Evolutionary conservation across 1,140 invertebrate genomes (phyloP).

Genomic region (Monomorium pharaonis): DNA sequence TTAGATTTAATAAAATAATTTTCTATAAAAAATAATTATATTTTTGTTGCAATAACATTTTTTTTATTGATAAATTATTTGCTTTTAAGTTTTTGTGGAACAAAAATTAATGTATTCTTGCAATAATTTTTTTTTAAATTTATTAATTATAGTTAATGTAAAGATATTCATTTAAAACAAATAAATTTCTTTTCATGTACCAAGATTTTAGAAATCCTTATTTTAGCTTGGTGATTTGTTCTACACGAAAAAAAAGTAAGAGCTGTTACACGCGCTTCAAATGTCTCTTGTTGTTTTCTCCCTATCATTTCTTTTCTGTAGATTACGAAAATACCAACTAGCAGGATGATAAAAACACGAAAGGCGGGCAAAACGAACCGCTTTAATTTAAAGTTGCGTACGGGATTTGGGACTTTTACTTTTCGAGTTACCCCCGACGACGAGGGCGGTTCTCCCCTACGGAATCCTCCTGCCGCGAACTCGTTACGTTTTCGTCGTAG

Average conservation of each 20-base stretch:
- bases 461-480: slow-evolving; percentile 67
- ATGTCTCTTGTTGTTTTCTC: background rate
- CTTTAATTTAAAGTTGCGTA: slow-evolving; percentile 78
- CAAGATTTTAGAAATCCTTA: background rate
- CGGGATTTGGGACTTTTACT: slow-evolving; percentile 73
- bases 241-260: background rate
- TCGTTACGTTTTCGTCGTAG: slow-evolving; percentile 71
- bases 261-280: slow-evolving; percentile 25
- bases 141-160: no score
- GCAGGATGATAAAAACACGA: slow-evolving; percentile 49
- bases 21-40: no score
- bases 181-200: no score
- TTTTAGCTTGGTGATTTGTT: background rate
- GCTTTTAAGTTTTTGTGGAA: no score
- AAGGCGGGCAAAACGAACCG: slow-evolving; percentile 67
- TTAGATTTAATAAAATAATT: no score
- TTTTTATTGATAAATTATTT: no score
- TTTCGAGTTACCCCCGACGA: slow-evolving; percentile 61
- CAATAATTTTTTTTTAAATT: no score
- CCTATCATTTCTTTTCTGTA: background rate
- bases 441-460: slow-evolving; percentile 26
- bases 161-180: no score
- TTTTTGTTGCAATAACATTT: no score
- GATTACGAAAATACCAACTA: slow-evolving; percentile 56
- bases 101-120: no score